Base-by-base conservation (phyloP, 1,140 invertebrate species). In the Polypedilum pembai region DNA sequence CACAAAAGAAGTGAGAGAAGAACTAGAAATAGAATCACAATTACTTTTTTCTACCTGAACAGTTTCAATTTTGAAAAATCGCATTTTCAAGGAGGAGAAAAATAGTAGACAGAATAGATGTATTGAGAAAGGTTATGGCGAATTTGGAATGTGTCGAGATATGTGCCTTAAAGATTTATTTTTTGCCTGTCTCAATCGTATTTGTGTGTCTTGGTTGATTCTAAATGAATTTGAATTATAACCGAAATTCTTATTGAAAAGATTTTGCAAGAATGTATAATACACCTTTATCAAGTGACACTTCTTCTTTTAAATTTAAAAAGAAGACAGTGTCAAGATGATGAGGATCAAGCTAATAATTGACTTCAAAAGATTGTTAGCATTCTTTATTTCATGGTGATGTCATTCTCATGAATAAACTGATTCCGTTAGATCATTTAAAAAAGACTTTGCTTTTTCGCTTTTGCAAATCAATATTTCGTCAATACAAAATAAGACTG, bases 81-180 rank as follows among this genome's bases (percentile, higher is more conserved):
- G 45, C 45, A 56, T 56, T 33, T 56, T 56, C 45, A 56, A 33
- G 45, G 45, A 56, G n/a, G 45, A 56, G n/a, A 56, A 1, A n/a
- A 56, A 15, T 56, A 56, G 12, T 3, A 56, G n/a, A 56, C 12
- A 8, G n/a, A 56, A 56, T 56, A 56, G 45, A 56, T 56, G 45
- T 56, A 56, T 56, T 56, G 45, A 15, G 45, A n/a, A 56, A 56
- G 45, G 45, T 56, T 56, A 56, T 56, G 45, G 45, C 45, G n/a
- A n/a, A 56, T n/a, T 56, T n/a, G n/a, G 45, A 56, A 56, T 56
- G 45, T 56, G 45, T 56, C 41, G 41, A 45, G 41, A 45, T 3
- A 7, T 45, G 15, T 45, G 15, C 41, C 45, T 56, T 56, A 4
- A n/a, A 56, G 45, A 56, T 56, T 56, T 56, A 56, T 56, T 56